Evolutionary conservation across 2,113 vertebrate genomes (phyloP).

Genomic region (Esox niger): DNA sequence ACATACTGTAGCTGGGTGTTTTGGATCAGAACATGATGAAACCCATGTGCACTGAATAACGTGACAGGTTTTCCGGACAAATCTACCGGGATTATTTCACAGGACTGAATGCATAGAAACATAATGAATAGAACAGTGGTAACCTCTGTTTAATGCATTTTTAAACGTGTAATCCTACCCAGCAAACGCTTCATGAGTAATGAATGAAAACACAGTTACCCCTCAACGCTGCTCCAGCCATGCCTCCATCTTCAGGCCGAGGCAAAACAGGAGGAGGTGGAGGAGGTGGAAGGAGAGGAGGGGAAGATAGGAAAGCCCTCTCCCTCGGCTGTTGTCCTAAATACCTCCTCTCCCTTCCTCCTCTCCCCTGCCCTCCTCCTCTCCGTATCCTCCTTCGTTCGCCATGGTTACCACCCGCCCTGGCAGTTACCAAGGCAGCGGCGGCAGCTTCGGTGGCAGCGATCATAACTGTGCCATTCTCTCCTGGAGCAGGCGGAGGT

Average conservation of each 20-base stretch:
- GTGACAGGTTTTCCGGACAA: too few relatives aligned
- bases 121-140: too few relatives aligned
- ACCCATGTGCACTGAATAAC: too few relatives aligned
- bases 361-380: constrained; percentile 27
- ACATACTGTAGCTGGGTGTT: too few relatives aligned
- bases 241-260: constrained; percentile 45
- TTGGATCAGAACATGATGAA: too few relatives aligned
- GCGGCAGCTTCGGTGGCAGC: neutral
- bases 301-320: constrained; percentile 31
- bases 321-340: constrained; percentile 11
- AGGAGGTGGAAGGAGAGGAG: constrained; percentile 14
- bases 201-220: constrained; percentile 78
- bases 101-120: too few relatives aligned
- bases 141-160: too few relatives aligned
- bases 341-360: neutral
- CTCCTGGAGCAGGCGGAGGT: constrained; percentile 68
- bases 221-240: constrained; percentile 78
- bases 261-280: neutral
- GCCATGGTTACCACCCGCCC: constrained; percentile 37
- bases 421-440: constrained; percentile 70
- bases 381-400: constrained; percentile 1
- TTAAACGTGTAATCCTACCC: too few relatives aligned
- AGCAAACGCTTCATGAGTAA: too few relatives aligned
- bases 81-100: too few relatives aligned
- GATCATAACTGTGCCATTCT: constrained; percentile 69